Conservation (phyloP, 2,888 invertebrate species). For the Helobdella robusta region DNA sequence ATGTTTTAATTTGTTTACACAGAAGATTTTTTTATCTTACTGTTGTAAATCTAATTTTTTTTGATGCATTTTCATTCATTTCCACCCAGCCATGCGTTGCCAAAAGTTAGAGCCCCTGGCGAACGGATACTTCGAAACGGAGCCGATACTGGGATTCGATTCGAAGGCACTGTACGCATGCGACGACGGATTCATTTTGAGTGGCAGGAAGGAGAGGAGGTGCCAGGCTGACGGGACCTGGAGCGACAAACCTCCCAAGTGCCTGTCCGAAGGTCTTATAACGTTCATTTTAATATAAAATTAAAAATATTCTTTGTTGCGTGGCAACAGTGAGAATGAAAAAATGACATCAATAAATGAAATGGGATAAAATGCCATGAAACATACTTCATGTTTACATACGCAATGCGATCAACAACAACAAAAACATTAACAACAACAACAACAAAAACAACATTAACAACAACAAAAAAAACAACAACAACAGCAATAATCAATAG, state of each 20-base stretch:
- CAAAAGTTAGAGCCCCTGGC: constrained; percentile 40
- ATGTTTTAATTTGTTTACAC: too few relatives aligned
- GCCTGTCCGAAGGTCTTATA: constrained; percentile 38
- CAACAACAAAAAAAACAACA: too few relatives aligned
- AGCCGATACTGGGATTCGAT: constrained; percentile 42
- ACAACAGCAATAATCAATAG: too few relatives aligned
- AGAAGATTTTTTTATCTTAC: too few relatives aligned
- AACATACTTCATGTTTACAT: too few relatives aligned
- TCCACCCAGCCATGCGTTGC: constrained; percentile 46
- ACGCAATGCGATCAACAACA: too few relatives aligned
- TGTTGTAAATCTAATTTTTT: too few relatives aligned
- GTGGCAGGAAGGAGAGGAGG: constrained; percentile 46
- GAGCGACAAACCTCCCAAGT: constrained; percentile 49
- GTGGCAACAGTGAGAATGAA: too few relatives aligned
- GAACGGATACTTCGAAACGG: constrained; percentile 45
- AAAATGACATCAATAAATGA: too few relatives aligned
- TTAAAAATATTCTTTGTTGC: neutral
- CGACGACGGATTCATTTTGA: constrained; percentile 47
- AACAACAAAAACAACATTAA: too few relatives aligned
- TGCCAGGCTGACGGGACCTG: constrained; percentile 51
- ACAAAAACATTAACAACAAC: too few relatives aligned
- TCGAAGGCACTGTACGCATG: constrained; percentile 42
- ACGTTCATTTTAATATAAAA: neutral
- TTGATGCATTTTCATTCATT: neutral
- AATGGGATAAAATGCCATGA: too few relatives aligned